Evolutionary conservation across 2,888 invertebrate species (phyloP), one percentile per base, ranked within the genome.

Genomic region (Microctonus hyperodae): DNA sequence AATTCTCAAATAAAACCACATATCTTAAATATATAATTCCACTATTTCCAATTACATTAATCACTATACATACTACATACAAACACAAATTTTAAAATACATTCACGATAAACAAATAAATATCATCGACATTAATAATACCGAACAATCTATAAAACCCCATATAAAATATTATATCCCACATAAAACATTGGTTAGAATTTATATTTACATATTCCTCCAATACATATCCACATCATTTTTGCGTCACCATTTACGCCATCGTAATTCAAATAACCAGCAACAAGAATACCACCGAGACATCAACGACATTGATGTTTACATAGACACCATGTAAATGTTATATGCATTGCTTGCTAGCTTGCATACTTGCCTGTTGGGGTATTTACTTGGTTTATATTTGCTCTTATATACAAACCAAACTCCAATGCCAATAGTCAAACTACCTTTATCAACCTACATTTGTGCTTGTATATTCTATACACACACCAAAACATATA

Each of bases 361-460:
- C n/a, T n/a, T n/a, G n/a, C n/a, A n/a, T n/a, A n/a, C 37, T n/a
- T n/a, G n/a, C n/a, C n/a, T n/a, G n/a, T n/a, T 51, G 33, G 51
- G 51, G 35, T 65, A 65, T 65, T 65, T 65, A 65, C 65, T 48
- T 11, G 31, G 37, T 59, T 65, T 35, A 51, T 59, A 53, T 65
- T 53, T 59, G 33, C 59, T 13, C 35, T 11, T 20, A 57, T 58
- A 64, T n/a, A n/a, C n/a, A n/a, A n/a, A n/a, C n/a, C n/a, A 35
- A 35, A 60, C 51, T 40, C 40, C 53, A 65, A 65, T 65, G 59
- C 40, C 65, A 59, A 53, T 53, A 40, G 44, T 44, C 44, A 44
- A 11, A 44, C 44, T 20, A 16, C 16, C 44, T 44, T 16, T n/a
- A 20, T 16, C n/a, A 16, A 28, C 28, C 3, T 7, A 28, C 28